phyloP scores from a whole-genome alignment of 1,140 invertebrate genomes.

The Drosophila tsacasi region DNA sequence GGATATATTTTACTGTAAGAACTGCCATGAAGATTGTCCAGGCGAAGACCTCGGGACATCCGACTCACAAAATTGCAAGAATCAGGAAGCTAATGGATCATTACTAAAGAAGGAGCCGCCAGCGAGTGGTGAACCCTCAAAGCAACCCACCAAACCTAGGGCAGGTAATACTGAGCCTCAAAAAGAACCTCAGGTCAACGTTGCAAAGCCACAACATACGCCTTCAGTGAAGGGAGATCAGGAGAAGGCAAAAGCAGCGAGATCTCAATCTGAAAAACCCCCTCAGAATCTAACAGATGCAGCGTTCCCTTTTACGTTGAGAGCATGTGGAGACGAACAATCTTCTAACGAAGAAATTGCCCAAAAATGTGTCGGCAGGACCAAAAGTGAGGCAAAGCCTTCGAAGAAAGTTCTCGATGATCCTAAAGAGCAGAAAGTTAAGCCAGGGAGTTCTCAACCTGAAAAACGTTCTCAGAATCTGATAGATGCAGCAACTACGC shows the following conservation, averaged over 20 bases:
- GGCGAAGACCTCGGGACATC: too few species aligned
- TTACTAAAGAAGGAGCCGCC: not conserved
- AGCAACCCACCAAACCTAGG: not conserved
- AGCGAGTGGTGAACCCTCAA: not conserved
- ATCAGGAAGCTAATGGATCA: not conserved
- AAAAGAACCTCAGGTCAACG: not conserved
- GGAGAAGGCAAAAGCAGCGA: not conserved
- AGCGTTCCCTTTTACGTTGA: too few species aligned
- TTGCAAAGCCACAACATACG: not conserved
- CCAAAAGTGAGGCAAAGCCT: too few species aligned
- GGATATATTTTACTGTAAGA: constrained; percentile 10
- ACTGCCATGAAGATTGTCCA: not conserved
- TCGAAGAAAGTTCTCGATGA: too few species aligned
- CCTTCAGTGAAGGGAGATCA: not conserved
- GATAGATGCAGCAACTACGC: not conserved
- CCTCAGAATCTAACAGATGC: too few species aligned
- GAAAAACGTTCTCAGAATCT: too few species aligned
- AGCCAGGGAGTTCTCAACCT: too few species aligned
- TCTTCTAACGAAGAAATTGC: too few species aligned
- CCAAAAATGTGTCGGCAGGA: too few species aligned
- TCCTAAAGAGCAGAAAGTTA: too few species aligned
- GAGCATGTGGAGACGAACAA: too few species aligned
- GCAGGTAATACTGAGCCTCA: too few species aligned
- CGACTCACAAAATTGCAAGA: not conserved
- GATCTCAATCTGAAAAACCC: not conserved